Conservation (phyloP, 2,797 vertebrate genomes). For the Toxotes lorentzi region DNA sequence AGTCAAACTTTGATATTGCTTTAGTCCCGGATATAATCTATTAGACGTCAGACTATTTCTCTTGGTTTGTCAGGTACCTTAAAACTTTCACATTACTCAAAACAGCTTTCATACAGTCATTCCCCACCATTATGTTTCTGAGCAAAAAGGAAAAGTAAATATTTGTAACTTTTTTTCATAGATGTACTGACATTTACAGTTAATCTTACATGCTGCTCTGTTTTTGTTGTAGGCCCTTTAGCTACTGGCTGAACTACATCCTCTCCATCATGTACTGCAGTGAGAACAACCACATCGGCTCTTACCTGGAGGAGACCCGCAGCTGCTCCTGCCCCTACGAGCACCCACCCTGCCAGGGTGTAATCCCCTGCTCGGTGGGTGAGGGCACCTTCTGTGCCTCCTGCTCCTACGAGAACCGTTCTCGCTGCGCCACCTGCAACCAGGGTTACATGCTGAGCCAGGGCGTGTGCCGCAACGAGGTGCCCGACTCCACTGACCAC, state of each 20-base stretch:
- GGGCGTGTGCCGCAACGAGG: constrained; percentile 93
- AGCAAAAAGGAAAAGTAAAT: background rate
- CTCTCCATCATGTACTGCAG: constrained; percentile 98
- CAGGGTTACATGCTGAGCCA: constrained; percentile 94
- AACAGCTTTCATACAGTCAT: background rate
- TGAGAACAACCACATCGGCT: constrained; percentile 94
- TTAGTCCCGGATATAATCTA: background rate
- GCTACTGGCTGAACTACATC: constrained; percentile 94
- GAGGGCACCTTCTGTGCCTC: constrained; percentile 90
- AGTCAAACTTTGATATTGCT: too few species aligned
- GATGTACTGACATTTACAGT: background rate
- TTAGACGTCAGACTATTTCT: background rate
- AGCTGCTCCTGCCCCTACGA: constrained; percentile 94
- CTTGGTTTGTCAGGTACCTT: background rate
- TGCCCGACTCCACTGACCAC: constrained; percentile 96
- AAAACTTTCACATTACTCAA: background rate
- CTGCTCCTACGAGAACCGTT: constrained; percentile 94
- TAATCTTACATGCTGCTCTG: background rate
- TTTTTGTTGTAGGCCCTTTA: constrained; percentile 86
- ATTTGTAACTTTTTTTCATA: background rate
- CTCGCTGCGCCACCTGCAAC: constrained; percentile 94
- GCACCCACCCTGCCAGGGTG: constrained; percentile 89
- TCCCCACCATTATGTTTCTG: background rate
- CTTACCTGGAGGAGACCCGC: constrained; percentile 92
- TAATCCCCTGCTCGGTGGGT: constrained; percentile 92